Evolutionary conservation across 2,888 invertebrate species (phyloP), one percentile per base, ranked within the genome.

Genomic region (Oligia fasciuncula): DNA sequence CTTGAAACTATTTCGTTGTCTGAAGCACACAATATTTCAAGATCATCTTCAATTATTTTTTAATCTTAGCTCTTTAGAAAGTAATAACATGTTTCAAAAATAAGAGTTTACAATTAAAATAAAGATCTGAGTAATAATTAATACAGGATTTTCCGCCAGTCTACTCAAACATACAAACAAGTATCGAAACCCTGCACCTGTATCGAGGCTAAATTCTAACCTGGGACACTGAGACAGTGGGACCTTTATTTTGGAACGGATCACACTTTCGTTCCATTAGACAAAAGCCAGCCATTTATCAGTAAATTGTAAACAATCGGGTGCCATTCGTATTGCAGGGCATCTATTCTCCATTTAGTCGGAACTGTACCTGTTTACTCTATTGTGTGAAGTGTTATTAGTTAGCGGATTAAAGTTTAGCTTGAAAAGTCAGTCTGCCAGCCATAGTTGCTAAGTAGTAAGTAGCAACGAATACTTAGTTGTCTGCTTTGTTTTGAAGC

Each of bases 401-500:
- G 63, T 69, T 73, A 73, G 65, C 63, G 60, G 83, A 77, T 83
- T 80, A 75, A 76, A 73, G 69, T 83, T 80, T 65, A 76, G 14
- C 73, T 60, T 49, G 40, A 60, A 65, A 81, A 73, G 66, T 54
- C 62, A 75, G 63, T 74, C 62, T 54, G 11, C 17, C 23, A 43
- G 43, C 17, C 23, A 8, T n/a, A 68, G 54, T 66, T 71, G 49
- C 40, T 81, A 74, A 71, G 29, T 73, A 49, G 5, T 63, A 49
- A 63, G 43, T 49, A 49, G 60, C 35, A 35, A 19, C 35, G 54
- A 71, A 79, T 72, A 23, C 9, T n/a, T 54, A 35, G 14, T 62
- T 46, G n/a, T 60, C 23, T 76, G 51, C 35, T 46, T 72, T 70
- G 74, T 57, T 77, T 76, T 68, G 19, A 70, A 68, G 60, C 46